Conservation (phyloP, 1,140 invertebrate genomes). For the Lineus longissimus region DNA sequence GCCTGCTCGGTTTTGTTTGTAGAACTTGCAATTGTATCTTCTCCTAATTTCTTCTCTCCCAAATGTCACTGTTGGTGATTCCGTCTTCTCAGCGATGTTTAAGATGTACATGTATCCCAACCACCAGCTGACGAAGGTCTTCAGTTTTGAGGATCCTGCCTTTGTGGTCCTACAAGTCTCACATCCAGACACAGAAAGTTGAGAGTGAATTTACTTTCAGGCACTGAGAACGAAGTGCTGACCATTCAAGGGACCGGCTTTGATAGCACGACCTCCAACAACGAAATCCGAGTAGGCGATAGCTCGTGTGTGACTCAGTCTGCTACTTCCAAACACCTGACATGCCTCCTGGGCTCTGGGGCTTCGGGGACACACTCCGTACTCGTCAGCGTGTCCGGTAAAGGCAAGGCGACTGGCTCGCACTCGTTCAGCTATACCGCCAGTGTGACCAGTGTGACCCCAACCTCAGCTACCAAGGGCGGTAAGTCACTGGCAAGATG, state of each 20-base stretch:
- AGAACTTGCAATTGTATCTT: no score
- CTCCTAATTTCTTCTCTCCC: no score
- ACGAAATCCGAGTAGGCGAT: conserved; percentile 28
- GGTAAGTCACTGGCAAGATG: no score
- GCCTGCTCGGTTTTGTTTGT: no score
- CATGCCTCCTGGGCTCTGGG: conserved; percentile 31
- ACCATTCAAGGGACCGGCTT: conserved; percentile 29
- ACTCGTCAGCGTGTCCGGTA: conserved; percentile 26
- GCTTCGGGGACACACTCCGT: conserved; percentile 31
- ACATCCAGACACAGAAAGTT: no score
- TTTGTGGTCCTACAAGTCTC: no score
- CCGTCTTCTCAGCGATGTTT: no score
- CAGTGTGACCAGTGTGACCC: neutral
- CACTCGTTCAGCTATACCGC: neutral
- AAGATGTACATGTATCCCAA: no score
- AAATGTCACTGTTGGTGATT: no score
- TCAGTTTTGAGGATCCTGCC: no score
- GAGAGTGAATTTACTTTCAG: neutral
- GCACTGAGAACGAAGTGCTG: conserved; percentile 12
- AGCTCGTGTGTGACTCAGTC: conserved; percentile 20
- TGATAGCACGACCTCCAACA: conserved; percentile 11
- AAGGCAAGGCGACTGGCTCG: conserved; percentile 3
- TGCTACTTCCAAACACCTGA: conserved; percentile 22
- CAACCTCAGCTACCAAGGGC: no score
- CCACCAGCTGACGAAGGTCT: no score